Evolutionary conservation across 2,113 vertebrate species (phyloP), one percentile per base, ranked within the genome.

Genomic region (Nerophis lumbriciformis): DNA sequence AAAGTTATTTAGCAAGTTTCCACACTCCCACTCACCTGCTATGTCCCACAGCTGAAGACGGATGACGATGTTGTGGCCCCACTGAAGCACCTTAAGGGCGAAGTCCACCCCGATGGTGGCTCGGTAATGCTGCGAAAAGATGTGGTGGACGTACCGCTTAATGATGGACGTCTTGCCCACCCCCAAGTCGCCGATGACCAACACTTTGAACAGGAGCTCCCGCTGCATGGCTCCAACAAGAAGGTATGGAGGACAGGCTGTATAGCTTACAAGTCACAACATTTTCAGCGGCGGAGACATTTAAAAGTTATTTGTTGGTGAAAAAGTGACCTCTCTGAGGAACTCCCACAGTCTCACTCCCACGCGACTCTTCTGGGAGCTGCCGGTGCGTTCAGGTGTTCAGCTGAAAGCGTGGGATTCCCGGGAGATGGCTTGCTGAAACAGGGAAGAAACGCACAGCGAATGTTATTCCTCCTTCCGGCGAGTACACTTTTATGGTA

Each of bases 1-100:
- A 44, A 45, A 45, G 10, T 42, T 42, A 42, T 9, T 42, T 42
- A 42, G 3, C 8, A 42, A 42, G 39, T 42, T 42, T 9, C 39
- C 10, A 8, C 39, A 11, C 4, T 5, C 42, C 10, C 42, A 45
- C 42, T 59, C 66, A 91, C 90, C 91, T 71, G 91, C 91, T 45
- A 91, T 91, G 70, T 92, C 91, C 91, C 91, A 92, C 48, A 92
- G 81, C 80, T 92, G 91, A 4, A 92, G 80, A 19, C 91, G 88
- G 68, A 92, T 64, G 49, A 92, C 88, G 0, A 86, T 90, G 69
- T 80, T 68, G 0, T 50, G 65, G 79, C 91, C 83, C 91, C 90
- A 91, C 59, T 86, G 83, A 47, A 91, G 76, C 49, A 90, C 88
- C 72, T 92, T 91, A 49, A 92, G 80, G 52, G 90, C 90, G 54